Percentiles rank a stretch among this genome's conserved stretches.
Conservation (phyloP, 1,140 invertebrate genomes). For the Scaptodrosophila lebanonensis region DNA sequence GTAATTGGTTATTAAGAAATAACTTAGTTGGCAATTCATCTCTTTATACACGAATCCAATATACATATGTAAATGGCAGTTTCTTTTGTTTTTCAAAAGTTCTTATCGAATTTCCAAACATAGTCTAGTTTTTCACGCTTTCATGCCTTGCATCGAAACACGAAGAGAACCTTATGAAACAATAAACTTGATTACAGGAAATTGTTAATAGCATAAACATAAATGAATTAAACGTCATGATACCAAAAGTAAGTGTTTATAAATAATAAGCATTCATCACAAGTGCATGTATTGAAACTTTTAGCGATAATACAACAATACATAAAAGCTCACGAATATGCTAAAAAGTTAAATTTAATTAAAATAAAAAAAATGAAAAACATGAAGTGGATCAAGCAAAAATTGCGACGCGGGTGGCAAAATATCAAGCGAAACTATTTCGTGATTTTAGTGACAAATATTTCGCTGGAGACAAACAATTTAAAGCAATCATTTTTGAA, state of each 20-base stretch:
- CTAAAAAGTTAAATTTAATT: constrained; percentile 1
- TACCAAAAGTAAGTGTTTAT: too few relatives aligned
- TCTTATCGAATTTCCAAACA: too few relatives aligned
- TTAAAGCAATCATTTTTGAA: constrained; percentile 77
- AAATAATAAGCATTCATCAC: constrained; percentile 27
- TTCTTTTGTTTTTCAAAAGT: too few relatives aligned
- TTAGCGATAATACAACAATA: constrained; percentile 29
- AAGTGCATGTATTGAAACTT: constrained; percentile 18
- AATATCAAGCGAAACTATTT: constrained; percentile 73
- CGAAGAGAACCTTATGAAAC: constrained; percentile 61
- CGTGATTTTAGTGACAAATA: constrained; percentile 77
- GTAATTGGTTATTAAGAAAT: too few relatives aligned
- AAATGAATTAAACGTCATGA: constrained; percentile 26
- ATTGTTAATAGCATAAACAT: constrained; percentile 60
- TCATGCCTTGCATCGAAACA: constrained; percentile 29
- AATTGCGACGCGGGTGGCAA: constrained; percentile 43
- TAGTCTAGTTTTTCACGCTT: not conserved
- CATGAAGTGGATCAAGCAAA: constrained; percentile 39
- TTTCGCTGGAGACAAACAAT: constrained; percentile 76
- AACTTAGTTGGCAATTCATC: too few relatives aligned
- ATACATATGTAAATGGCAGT: too few relatives aligned
- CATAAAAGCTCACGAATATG: constrained; percentile 21
- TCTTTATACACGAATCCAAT: too few relatives aligned
- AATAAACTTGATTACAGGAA: constrained; percentile 76
- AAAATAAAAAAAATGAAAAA: not conserved